Conservation (phyloP, 2,113 vertebrate species). For the Paratilapia polleni region DNA sequence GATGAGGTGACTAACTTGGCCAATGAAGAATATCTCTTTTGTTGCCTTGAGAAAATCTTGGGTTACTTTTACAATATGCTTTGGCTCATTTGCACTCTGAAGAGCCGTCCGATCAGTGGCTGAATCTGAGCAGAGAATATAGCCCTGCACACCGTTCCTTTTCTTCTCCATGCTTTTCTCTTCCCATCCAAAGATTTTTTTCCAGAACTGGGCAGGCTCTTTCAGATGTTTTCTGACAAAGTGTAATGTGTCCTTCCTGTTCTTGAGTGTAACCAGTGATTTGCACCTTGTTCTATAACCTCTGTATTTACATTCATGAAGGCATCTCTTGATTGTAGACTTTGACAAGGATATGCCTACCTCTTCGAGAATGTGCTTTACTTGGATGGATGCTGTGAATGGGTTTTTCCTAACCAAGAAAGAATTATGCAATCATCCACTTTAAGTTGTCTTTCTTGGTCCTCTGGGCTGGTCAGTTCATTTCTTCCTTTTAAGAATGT, state of each 20-base stretch:
- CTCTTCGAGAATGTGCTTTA: neutral
- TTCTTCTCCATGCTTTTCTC: too few species aligned
- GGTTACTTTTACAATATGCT: too few species aligned
- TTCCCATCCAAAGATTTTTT: too few species aligned
- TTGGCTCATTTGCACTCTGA: too few species aligned
- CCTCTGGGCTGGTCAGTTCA: neutral
- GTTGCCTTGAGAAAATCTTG: too few species aligned
- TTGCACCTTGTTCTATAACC: neutral
- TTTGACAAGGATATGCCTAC: neutral
- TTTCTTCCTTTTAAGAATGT: neutral
- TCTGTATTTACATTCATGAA: neutral
- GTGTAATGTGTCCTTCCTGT: neutral
- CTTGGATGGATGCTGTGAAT: neutral
- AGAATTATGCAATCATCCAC: neutral
- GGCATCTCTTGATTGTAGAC: neutral
- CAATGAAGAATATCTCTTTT: too few species aligned
- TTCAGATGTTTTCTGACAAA: neutral
- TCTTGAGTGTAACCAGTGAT: neutral
- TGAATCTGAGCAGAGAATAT: too few species aligned
- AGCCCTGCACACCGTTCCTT: too few species aligned
- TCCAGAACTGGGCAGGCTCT: too few species aligned
- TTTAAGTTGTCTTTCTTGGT: neutral
- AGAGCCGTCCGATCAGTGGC: too few species aligned
- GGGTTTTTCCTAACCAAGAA: neutral
- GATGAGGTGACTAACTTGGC: too few species aligned